phyloP scores from a whole-genome alignment of 2,888 invertebrate species.

The Malacosoma neustria region DNA sequence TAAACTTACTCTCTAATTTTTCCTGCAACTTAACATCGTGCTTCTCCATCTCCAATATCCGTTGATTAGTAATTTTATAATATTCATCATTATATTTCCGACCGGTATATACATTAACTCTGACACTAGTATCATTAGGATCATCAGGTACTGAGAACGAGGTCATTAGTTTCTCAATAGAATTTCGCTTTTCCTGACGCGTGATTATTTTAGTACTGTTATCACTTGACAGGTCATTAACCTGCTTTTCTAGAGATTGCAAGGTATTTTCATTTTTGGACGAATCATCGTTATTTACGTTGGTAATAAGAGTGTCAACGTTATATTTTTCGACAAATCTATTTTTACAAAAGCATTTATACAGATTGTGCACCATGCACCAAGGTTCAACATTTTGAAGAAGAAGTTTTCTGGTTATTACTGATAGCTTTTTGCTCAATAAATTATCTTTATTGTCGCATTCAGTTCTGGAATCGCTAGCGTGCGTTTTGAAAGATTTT shows the following conservation, averaged over 20 bases:
- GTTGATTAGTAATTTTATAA: constrained; percentile 38
- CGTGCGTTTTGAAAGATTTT: background rate
- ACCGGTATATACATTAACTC: constrained; percentile 29
- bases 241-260: constrained; percentile 6
- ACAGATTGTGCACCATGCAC: constrained; percentile 79
- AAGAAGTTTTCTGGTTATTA: constrained; percentile 34
- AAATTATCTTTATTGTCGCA: background rate
- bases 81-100: constrained; percentile 38
- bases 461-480: background rate
- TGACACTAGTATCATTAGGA: constrained; percentile 26
- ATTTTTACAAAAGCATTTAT: constrained; percentile 79
- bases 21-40: constrained; percentile 39
- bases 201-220: background rate
- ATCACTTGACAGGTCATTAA: background rate
- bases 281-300: background rate
- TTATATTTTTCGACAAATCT: constrained; percentile 29
- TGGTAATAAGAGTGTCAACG: constrained; percentile 1
- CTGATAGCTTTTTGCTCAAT: constrained; percentile 22
- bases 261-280: background rate
- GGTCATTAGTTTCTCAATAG: background rate
- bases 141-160: constrained; percentile 2
- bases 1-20: constrained; percentile 25
- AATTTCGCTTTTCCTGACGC: background rate
- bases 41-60: constrained; percentile 46
- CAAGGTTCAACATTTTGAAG: constrained; percentile 71